These are phyloP conservation scores for Acanthurus leucopareius DNA, from an alignment of 2,797 vertebrate genomes.

Conservation along the genomic window DNA sequence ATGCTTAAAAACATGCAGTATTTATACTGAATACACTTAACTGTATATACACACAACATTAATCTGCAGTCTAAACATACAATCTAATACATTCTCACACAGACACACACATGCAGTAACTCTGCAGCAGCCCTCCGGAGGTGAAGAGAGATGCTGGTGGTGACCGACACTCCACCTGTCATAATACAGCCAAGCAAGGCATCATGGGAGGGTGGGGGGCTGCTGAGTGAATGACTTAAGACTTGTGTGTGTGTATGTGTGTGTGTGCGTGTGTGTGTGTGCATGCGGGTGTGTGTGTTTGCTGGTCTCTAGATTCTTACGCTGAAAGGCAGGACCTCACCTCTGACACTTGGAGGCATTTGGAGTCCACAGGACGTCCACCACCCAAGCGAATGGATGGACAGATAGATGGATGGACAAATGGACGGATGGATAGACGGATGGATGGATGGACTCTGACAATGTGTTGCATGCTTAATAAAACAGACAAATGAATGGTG, in stretches of 20 bases:
- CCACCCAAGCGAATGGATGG: constrained; percentile 79
- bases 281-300: constrained; percentile 27
- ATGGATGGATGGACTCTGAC: constrained; percentile 20
- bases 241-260: constrained; percentile 49
- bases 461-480: constrained; percentile 18
- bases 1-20: not conserved
- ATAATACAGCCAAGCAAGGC: constrained; percentile 82
- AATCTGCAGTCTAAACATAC: constrained; percentile 1
- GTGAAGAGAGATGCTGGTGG: constrained; percentile 60
- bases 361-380: constrained; percentile 71
- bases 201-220: constrained; percentile 63
- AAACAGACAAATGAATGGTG: constrained; percentile 11
- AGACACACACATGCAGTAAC: not conserved
- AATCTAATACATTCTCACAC: not conserved
- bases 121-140: constrained; percentile 48
- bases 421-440: constrained; percentile 3
- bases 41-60: not conserved
- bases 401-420: constrained; percentile 5
- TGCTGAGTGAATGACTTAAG: constrained; percentile 62
- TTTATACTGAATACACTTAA: no score
- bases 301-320: constrained; percentile 70
- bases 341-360: constrained; percentile 78
- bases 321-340: constrained; percentile 87
- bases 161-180: constrained; percentile 84
- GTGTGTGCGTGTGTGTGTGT: constrained; percentile 26